A percentile compares a stretch with the other conserved stretches of the same genome.
Conservation (phyloP, 2,888 invertebrate genomes). For the Morpho achilles region DNA sequence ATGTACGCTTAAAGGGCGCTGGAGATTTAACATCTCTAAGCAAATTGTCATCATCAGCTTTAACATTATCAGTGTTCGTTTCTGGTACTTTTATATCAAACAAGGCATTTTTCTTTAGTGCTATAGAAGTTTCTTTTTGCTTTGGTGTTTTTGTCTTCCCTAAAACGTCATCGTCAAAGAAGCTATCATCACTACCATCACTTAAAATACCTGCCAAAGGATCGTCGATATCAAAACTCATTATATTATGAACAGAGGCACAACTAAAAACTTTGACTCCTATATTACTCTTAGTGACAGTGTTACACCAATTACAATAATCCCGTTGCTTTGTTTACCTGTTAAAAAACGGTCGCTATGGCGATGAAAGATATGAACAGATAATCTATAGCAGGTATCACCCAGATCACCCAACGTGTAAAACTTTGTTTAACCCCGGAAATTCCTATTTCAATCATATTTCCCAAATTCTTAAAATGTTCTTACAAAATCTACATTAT, state of each 20-base stretch:
- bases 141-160: constrained; percentile 63
- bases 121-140: constrained; percentile 46
- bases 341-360: no score
- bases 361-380: no score
- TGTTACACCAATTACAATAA: no score
- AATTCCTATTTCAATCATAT: no score
- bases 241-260: constrained; percentile 29
- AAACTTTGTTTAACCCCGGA: no score
- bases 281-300: no score
- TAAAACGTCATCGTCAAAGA: constrained; percentile 81
- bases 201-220: constrained; percentile 82
- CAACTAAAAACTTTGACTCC: no score
- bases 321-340: no score
- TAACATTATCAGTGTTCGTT: constrained; percentile 29
- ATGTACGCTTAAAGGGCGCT: constrained; percentile 41
- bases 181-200: constrained; percentile 85
- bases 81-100: constrained; percentile 56
- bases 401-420: no score
- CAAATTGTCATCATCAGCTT: constrained; percentile 38
- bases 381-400: no score
- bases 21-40: constrained; percentile 43
- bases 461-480: no score
- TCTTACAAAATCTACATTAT: no score
- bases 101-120: constrained; percentile 58
- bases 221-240: constrained; percentile 81